Conservation (phyloP, 2,888 invertebrate genomes). For the Lochmaea crataegi region DNA sequence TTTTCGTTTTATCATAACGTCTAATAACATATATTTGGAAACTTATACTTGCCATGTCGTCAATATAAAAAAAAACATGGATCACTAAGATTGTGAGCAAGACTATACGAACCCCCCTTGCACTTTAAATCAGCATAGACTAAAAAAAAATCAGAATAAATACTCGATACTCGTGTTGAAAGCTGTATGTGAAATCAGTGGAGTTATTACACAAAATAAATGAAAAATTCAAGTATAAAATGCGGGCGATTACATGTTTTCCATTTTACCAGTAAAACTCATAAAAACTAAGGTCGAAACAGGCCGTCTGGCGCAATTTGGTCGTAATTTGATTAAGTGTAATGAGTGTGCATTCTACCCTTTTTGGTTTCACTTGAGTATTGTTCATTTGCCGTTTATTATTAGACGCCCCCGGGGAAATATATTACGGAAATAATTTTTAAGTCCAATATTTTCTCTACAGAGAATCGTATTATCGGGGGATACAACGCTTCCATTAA, state of each 20-base stretch:
- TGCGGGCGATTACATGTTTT: neutral
- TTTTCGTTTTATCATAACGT: neutral
- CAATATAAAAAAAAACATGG: too few relatives aligned
- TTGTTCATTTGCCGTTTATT: neutral
- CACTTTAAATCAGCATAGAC: too few relatives aligned
- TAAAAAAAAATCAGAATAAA: too few relatives aligned
- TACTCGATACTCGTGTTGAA: too few relatives aligned
- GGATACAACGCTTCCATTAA: neutral
- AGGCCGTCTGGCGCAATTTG: neutral
- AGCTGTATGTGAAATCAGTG: too few relatives aligned
- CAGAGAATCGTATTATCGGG: neutral
- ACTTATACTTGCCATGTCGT: too few relatives aligned
- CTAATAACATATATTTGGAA: too few relatives aligned
- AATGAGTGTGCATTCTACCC: neutral
- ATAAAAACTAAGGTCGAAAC: neutral
- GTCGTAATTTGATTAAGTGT: neutral
- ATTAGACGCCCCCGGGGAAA: neutral
- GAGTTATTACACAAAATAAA: too few relatives aligned
- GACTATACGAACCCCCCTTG: too few relatives aligned
- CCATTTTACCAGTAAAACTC: neutral
- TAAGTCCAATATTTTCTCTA: neutral
- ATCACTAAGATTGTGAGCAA: too few relatives aligned
- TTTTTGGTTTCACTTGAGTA: neutral
- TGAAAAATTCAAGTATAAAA: too few relatives aligned
- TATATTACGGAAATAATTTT: conserved; percentile 9